A percentile compares a stretch with the other conserved stretches of the same genome.
These are phyloP conservation scores for Champsocephalus gunnari DNA, from an alignment of 2,797 vertebrate species.

Conservation along the genomic window DNA sequence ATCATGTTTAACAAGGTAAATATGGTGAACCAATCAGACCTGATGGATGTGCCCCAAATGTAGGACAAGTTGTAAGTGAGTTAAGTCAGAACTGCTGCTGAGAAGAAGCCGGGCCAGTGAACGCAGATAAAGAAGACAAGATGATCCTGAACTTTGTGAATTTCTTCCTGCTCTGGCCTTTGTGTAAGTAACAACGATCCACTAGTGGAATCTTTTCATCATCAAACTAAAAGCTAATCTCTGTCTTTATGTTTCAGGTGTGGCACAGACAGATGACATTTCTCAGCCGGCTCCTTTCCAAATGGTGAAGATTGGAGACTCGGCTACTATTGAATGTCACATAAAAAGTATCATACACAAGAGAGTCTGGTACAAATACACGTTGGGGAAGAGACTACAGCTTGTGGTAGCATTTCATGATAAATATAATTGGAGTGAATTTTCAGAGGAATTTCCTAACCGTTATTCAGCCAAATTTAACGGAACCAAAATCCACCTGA, in stretches of 20 bases:
- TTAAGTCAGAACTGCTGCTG: not conserved
- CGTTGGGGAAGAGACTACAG: constrained; percentile 17
- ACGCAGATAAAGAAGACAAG: not conserved
- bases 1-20: not conserved
- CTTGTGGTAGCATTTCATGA: fast-evolving
- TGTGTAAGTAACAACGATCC: constrained; percentile 31
- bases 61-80: constrained; percentile 1
- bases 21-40: constrained; percentile 5
- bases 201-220: not conserved
- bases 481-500: constrained; percentile 12
- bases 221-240: not conserved
- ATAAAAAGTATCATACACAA: not conserved
- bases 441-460: not conserved
- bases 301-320: constrained; percentile 12
- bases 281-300: constrained; percentile 40
- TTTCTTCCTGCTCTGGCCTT: constrained; percentile 6
- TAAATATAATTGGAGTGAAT: fast-evolving
- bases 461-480: constrained; percentile 14
- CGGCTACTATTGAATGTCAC: constrained; percentile 25
- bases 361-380: constrained; percentile 47
- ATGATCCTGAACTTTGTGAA: constrained; percentile 13
- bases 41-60: not conserved
- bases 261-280: not conserved
- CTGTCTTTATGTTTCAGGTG: constrained; percentile 24
- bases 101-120: not conserved